Base-by-base conservation (phyloP, 2,113 vertebrate species). In the Dipodomys spectabilis region DNA sequence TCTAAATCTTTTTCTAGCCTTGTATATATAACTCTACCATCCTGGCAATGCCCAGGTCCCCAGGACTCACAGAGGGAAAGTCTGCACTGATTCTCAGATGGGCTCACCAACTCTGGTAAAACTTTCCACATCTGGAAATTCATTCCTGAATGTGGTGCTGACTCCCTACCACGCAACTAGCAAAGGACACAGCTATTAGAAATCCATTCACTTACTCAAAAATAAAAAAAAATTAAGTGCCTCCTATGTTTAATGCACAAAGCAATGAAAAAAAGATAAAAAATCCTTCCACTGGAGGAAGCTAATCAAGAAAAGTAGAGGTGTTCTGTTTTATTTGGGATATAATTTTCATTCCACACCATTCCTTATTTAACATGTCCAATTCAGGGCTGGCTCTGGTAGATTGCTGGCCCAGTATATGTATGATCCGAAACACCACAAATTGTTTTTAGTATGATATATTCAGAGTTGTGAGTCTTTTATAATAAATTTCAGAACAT, bases 91-190 rank as follows among this genome's bases (percentile, higher is more conserved):
- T 72, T 73, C 32, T 28, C 68, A 67, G 44, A 90, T 1, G 65
- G 72, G 19, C 20, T 94, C 73, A 88, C 9, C 81, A 60, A 19
- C 68, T 4, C 78, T 11, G 86, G 69, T 53, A 86, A 93, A 71
- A 64, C 60, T 88, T 88, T 67, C 71, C 30, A 65, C 53, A 92
- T 12, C 27, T 79, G 68, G 49, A 93, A 85, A 91, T 80, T 32
- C 44, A 86, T 74, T 89, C 49, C 81, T 72, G 5, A 10, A 28
- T 22, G 57, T 53, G 12, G 62, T 78, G 65, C 82, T 57, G 49
- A 74, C 15, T 71, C 7, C 82, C 71, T 7, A 77, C 45, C 78
- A 32, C 19, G 78, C n/a, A 25, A 13, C 45, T 49, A 8, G 53
- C 53, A 53, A 9, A 85, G 57, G 25, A 68, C 67, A 82, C 35